Base-by-base conservation (phyloP, 2,888 invertebrate species). In the Brenthis daphne region DNA sequence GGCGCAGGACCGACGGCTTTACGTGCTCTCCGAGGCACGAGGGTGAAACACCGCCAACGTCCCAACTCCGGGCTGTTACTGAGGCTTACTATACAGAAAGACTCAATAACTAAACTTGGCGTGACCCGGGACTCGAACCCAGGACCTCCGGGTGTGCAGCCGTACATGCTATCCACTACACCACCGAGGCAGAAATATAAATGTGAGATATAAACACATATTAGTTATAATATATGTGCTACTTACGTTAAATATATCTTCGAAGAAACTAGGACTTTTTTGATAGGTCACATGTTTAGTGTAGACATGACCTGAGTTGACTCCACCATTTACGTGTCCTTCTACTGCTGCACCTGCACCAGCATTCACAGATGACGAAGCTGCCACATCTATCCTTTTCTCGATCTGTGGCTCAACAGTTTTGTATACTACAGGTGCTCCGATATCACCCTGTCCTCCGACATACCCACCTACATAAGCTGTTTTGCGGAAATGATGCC, bases 171-270 rank as follows among this genome's bases (percentile, higher is more conserved):
- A 16, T 16, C 16, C 20, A 20, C 20, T 20, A 20, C 20, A 20
- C 20, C 20, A 20, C 20, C 20, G 20, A 20, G 20, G 20, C 20
- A 20, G 20, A 1, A 20, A 20, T 20, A 20, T 20, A 20, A 20
- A 20, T 20, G 20, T 20, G 20, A 20, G 20, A 37, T 37, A 37
- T 6, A 37, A 4, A 37, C 37, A 33, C 33, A 33, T 37, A 37
- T 37, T 43, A 43, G 37, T 11, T 11, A 43, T 11, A 43, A 43
- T 43, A 11, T 11, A 11, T 43, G 11, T 43, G 8, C 48, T 54
- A 90, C 94, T 93, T 81, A 95, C 95, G 80, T 95, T 95, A 74
- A 95, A 95, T 70, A 95, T 94, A 77, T 95, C 94, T 56, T 93
- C 90, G 76, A 94, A 94, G 67, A 95, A 89, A n/a, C 88, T 85